Conservation (phyloP, 2,113 vertebrate genomes). For the Bubo scandiacus region DNA sequence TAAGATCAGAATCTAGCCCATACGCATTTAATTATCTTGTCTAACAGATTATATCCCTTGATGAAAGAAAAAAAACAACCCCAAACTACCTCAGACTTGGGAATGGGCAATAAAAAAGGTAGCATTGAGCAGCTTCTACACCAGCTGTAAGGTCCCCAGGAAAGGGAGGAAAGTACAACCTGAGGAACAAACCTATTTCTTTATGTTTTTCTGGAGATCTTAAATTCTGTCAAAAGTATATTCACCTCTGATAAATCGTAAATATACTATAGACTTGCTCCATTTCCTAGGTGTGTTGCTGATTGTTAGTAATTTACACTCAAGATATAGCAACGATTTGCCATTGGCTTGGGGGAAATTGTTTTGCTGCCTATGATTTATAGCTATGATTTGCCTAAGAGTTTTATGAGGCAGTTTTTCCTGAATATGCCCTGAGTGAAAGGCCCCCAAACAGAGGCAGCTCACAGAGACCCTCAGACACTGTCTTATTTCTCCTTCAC, state of each 20-base stretch:
- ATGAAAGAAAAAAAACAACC: not conserved
- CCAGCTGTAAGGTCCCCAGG: conserved; percentile 1
- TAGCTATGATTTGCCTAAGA: conserved; percentile 71
- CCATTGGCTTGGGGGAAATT: conserved; percentile 71
- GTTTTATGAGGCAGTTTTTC: conserved; percentile 70
- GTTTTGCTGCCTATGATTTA: conserved; percentile 69
- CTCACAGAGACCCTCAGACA: conserved; percentile 38
- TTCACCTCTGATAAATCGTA: conserved; percentile 64
- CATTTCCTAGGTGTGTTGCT: conserved; percentile 71
- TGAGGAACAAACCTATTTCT: conserved; percentile 61
- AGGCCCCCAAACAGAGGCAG: conserved; percentile 50
- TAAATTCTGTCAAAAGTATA: conserved; percentile 68
- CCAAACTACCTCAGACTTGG: not conserved
- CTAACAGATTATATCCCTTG: not conserved
- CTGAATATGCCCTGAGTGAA: conserved; percentile 62
- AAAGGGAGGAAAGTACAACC: conserved; percentile 39
- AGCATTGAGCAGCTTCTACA: conserved; percentile 20
- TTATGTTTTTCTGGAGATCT: conserved; percentile 63
- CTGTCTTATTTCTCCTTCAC: conserved; percentile 43
- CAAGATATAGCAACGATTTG: conserved; percentile 69
- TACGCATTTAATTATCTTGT: conserved; percentile 41
- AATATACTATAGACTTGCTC: conserved; percentile 64
- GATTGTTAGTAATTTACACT: conserved; percentile 71
- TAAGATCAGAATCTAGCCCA: conserved; percentile 21
- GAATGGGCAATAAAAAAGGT: conserved; percentile 46